Evolutionary conservation across 1,140 invertebrate genomes (phyloP).

Genomic region (Bombus affinis): DNA sequence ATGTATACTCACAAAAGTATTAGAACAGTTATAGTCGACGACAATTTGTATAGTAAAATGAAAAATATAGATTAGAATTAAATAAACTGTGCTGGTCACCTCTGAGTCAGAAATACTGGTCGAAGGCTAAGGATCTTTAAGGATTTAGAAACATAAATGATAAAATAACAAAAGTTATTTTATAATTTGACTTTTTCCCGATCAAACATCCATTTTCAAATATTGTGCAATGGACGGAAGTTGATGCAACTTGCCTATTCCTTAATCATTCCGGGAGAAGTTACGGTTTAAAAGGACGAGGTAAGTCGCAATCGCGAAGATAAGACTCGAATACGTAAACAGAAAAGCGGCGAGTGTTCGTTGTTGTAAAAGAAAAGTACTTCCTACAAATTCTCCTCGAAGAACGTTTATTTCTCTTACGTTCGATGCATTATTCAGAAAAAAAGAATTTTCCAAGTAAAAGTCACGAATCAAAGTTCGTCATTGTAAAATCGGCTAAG

Average conservation of each 20-base stretch:
- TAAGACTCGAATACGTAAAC: conserved; percentile 28
- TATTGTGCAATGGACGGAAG: background rate
- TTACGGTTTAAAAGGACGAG: background rate
- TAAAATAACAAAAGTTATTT: background rate
- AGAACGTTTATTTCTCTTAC: background rate
- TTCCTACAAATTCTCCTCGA: background rate
- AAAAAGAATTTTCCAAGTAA: background rate
- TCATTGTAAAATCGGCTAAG: too few relatives aligned
- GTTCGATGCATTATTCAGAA: conserved; percentile 26
- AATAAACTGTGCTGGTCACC: too few relatives aligned
- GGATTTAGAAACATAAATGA: too few relatives aligned
- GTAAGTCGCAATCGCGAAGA: conserved; percentile 1
- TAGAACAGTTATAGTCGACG: too few relatives aligned
- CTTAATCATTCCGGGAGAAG: conserved; percentile 2
- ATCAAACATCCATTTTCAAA: background rate
- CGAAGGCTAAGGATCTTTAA: too few relatives aligned
- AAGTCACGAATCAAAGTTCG: background rate
- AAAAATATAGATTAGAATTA: too few relatives aligned
- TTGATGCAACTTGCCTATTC: background rate
- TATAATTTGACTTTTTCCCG: background rate
- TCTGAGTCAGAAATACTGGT: too few relatives aligned
- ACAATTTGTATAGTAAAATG: too few relatives aligned
- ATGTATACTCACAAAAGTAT: too few relatives aligned
- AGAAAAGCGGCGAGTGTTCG: background rate
- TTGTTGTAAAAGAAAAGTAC: conserved; percentile 12